These are phyloP conservation scores for Drosophila pandora DNA, from an alignment of 1,140 invertebrate genomes.

Conservation along the genomic window DNA sequence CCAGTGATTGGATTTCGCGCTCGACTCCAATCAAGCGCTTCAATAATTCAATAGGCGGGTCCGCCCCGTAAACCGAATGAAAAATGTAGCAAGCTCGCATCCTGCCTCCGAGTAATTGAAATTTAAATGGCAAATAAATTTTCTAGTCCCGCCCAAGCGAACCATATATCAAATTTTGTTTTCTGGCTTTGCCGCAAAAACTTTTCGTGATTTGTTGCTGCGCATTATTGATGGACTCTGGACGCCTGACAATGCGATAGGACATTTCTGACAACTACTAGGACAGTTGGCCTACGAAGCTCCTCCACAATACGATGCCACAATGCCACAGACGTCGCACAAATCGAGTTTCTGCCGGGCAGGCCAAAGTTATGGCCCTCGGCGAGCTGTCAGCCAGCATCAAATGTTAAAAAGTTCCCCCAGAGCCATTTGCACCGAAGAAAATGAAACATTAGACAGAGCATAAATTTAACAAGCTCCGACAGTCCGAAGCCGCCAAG, in stretches of 20 bases:
- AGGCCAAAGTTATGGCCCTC: constrained; percentile 34
- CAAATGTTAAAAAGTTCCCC: constrained; percentile 54
- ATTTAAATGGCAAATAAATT: constrained; percentile 77
- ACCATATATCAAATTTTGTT: constrained; percentile 51
- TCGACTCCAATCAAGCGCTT: constrained; percentile 64
- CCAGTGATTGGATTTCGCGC: constrained; percentile 70
- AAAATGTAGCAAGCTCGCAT: constrained; percentile 23
- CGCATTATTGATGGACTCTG: constrained; percentile 43
- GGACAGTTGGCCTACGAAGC: constrained; percentile 11
- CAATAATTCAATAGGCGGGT: constrained; percentile 66
- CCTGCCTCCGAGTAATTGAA: constrained; percentile 60
- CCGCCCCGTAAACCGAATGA: constrained; percentile 18
- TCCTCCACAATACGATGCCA: background rate
- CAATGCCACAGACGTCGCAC: constrained; percentile 9
- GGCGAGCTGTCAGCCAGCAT: constrained; percentile 48
- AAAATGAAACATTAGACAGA: constrained; percentile 52
- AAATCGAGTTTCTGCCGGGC: constrained; percentile 19
- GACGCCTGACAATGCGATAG: constrained; percentile 14
- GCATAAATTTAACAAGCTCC: constrained; percentile 74
- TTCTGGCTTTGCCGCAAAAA: constrained; percentile 18
- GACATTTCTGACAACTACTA: constrained; percentile 28
- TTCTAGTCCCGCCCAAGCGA: background rate
- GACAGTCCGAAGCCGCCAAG: constrained; percentile 20
- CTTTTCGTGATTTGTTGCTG: constrained; percentile 52
- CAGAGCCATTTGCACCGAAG: constrained; percentile 17